These are phyloP conservation scores for Hedya salicella DNA, from an alignment of 2,888 invertebrate species.

Conservation along the genomic window DNA sequence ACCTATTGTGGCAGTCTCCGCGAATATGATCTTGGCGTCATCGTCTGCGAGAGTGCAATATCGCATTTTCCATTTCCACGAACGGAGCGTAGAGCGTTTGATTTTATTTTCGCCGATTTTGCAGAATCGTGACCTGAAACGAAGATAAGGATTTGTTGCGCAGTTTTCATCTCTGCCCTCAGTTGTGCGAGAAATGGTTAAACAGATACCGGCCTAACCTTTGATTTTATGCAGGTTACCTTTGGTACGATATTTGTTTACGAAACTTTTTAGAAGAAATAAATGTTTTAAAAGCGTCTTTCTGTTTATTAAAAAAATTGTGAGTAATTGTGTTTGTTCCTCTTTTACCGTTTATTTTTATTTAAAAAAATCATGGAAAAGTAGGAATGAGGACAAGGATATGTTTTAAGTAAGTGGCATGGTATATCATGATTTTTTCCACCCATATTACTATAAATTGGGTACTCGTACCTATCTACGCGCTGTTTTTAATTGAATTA, in stretches of 20 bases:
- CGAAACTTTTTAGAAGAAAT: not conserved
- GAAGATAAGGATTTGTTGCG: slow-evolving; percentile 69
- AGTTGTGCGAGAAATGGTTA: slow-evolving; percentile 55
- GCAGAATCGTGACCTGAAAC: slow-evolving; percentile 76
- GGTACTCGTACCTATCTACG: no score
- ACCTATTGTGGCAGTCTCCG: slow-evolving; percentile 36
- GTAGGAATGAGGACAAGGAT: no score
- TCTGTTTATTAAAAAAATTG: no score
- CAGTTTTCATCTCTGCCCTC: slow-evolving; percentile 66
- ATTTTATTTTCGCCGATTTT: slow-evolving; percentile 78
- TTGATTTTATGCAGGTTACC: not conserved
- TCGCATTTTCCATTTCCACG: slow-evolving; percentile 68
- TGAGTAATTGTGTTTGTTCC: no score
- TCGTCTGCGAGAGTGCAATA: slow-evolving; percentile 63
- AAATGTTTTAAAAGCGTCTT: no score
- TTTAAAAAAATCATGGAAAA: no score
- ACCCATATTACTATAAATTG: no score
- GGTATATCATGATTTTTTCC: no score
- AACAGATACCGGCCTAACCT: slow-evolving; percentile 8
- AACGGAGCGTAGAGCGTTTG: slow-evolving; percentile 68
- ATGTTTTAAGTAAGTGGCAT: no score
- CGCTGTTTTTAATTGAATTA: no score
- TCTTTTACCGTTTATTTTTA: no score
- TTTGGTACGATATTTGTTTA: not conserved
- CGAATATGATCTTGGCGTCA: slow-evolving; percentile 66